Conservation (phyloP, 2,113 vertebrate genomes). For the Tragelaphus strepsiceros region DNA sequence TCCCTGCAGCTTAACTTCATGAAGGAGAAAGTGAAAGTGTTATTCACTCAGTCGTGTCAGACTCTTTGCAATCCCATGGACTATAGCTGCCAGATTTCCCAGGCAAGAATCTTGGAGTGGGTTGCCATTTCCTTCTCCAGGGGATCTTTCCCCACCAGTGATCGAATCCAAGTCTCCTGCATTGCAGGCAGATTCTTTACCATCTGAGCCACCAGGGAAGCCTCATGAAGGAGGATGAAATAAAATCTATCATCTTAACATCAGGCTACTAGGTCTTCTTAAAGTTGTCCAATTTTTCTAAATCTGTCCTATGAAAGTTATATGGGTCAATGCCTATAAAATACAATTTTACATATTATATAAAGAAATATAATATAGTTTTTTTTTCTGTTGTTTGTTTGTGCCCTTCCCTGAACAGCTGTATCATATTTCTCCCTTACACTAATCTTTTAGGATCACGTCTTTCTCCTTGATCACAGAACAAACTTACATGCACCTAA, state of each 20-base stretch:
- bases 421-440: not conserved
- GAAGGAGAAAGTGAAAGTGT: not conserved
- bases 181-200: not conserved
- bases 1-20: not conserved
- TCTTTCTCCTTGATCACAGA: conserved; percentile 54
- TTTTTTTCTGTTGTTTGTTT: not conserved
- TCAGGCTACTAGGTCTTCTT: not conserved
- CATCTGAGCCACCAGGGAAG: not conserved
- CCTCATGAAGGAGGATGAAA: not conserved
- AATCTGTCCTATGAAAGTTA: not conserved
- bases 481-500: not conserved
- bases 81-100: not conserved
- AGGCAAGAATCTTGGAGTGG: not conserved
- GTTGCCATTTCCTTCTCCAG: not conserved
- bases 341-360: not conserved
- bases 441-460: conserved; percentile 34
- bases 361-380: not conserved
- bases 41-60: not conserved
- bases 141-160: not conserved
- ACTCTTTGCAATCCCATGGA: not conserved
- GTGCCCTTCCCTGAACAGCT: not conserved
- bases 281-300: not conserved
- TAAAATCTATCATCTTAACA: not conserved
- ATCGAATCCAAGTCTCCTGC: not conserved
- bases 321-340: not conserved